Evolutionary conservation across 2,888 invertebrate genomes (phyloP).

Genomic region (Watsonalla cultraria): DNA sequence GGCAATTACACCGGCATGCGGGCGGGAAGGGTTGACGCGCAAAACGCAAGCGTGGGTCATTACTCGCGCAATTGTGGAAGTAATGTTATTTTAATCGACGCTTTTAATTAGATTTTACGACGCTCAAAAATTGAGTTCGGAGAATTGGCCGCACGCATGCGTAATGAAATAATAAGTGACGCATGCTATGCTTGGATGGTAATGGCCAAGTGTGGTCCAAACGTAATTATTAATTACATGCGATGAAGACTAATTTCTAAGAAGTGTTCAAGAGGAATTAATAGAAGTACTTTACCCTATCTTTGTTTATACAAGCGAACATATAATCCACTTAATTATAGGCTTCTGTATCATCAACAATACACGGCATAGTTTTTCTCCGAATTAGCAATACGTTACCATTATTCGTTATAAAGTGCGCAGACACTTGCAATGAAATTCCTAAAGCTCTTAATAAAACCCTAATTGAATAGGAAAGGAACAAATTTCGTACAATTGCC

Average conservation of each 20-base stretch:
- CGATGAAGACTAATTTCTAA: too few relatives aligned
- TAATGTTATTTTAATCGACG: conserved; percentile 51
- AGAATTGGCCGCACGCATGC: conserved; percentile 4
- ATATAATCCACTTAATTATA: too few relatives aligned
- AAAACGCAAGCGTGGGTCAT: conserved; percentile 39
- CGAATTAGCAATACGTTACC: background rate
- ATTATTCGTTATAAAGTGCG: too few relatives aligned
- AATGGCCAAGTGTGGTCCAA: too few relatives aligned
- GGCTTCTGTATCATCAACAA: too few relatives aligned
- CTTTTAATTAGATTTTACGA: conserved; percentile 54
- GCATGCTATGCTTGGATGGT: background rate
- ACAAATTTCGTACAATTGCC: conserved; percentile 17
- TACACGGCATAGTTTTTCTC: too few relatives aligned
- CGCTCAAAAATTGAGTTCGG: conserved; percentile 5
- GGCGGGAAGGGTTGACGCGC: conserved; percentile 55
- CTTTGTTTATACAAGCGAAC: too few relatives aligned
- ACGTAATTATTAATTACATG: too few relatives aligned
- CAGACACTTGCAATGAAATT: too few relatives aligned
- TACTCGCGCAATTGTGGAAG: conserved; percentile 35
- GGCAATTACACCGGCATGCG: conserved; percentile 69
- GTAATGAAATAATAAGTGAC: conserved; percentile 1
- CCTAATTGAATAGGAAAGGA: conserved; percentile 15
- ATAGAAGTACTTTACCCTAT: too few relatives aligned
- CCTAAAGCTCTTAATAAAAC: background rate
- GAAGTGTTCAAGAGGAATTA: too few relatives aligned